These are phyloP conservation scores for Pterocles burchelli DNA, from an alignment of 2,113 vertebrate species.

Conservation along the genomic window DNA sequence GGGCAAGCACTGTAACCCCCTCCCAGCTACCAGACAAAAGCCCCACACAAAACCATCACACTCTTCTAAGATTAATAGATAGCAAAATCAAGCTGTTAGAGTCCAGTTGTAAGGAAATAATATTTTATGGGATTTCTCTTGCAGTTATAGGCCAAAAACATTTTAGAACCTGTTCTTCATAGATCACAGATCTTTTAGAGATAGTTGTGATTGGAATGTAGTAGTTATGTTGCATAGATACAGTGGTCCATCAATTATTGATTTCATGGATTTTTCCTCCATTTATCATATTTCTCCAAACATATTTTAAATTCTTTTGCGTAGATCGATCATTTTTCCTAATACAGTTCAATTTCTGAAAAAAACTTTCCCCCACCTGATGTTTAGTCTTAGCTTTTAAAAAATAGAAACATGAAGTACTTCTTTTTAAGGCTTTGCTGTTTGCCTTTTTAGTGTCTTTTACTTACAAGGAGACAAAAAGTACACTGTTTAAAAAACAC, in stretches of 20 bases:
- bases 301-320: neutral
- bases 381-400: neutral
- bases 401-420: neutral
- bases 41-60: too few relatives aligned
- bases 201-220: neutral
- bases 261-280: neutral
- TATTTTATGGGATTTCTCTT: neutral
- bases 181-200: neutral
- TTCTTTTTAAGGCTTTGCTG: neutral
- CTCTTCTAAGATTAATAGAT: neutral
- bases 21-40: too few relatives aligned
- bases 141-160: neutral
- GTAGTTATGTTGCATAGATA: neutral
- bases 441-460: neutral
- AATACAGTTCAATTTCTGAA: neutral
- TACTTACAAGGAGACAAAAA: neutral
- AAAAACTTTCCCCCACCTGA: neutral
- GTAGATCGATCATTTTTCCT: neutral
- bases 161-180: neutral
- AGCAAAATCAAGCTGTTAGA: neutral
- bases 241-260: neutral
- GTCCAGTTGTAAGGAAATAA: neutral
- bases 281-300: neutral
- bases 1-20: too few relatives aligned
- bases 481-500: neutral